Evolutionary conservation across 2,888 invertebrate species (phyloP), one percentile per base, ranked within the genome.

Genomic region (Agrochola lota): DNA sequence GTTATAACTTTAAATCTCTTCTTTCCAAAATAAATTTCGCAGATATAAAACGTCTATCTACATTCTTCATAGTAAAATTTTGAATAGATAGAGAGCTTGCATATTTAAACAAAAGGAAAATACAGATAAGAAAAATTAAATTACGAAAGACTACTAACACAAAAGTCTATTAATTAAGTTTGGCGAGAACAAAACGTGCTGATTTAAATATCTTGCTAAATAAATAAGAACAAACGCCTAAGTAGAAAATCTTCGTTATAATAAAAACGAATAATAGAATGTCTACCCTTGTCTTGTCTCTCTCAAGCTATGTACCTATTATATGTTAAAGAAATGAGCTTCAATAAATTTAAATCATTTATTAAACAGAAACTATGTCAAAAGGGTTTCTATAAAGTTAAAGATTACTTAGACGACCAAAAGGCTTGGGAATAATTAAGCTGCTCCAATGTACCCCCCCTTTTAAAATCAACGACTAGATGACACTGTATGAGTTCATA

Each of bases 91-190:
- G 11, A 59, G 5, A 67, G 30, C 2, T 63, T 78, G n/a, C 5
- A n/a, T 55, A 15, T 23, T 69, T 12, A 68, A 40, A 69, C 43
- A 66, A 66, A 64, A 35, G 46, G 0, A 52, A 9, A 26, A 52
- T 17, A 57, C 23, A 64, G 26, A 52, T 43, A 55, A 55, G 43
- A 81, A n/a, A 68, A 46, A 46, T 73, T 26, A 40, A 55, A 55
- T 73, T 43, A 43, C 35, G 7, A 30, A 59, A 0, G n/a, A 46
- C 57, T 43, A 35, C 20, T 43, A 20, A 43, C 9, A 63, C 57
- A 64, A 59, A 52, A 43, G 15, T 60, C 43, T 78, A 43, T 20
- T 35, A 49, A 64, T 68, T 68, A 63, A 5, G n/a, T 52, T 64
- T n/a, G 46, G 20, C 9, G 30, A 11, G 23, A 64, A 59, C 46